Base-by-base conservation (phyloP, 2,797 vertebrate species). In the Thunnus albacares region DNA sequence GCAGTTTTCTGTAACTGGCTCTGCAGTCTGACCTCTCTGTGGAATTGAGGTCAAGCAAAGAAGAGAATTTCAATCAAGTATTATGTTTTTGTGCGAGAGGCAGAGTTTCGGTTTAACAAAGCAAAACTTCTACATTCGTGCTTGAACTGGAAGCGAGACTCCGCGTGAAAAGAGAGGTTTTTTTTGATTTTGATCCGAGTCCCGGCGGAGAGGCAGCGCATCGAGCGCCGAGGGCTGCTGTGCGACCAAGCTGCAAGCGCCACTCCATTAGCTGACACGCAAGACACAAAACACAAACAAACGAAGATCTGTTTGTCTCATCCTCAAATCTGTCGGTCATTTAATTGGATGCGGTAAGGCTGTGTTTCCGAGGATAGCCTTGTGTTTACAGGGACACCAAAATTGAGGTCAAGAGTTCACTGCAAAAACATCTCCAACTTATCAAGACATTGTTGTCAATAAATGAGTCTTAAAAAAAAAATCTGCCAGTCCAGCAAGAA, bases 291-390 rank as follows among this genome's bases (percentile, higher is more conserved):
- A 71, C 22, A 64, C 60, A 57, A 24, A 60, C 57, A 55, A 68
- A 22, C 12, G 1, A 33, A 56, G 68, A 61, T 28, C 28, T 30
- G 72, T 71, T 73, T 62, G 67, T 72, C 75, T 82, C 22, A 28
- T 62, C 72, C 80, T 81, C 70, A 57, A 22, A 80, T 67, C 83
- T 55, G 69, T 13, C 69, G 60, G 61, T 66, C 55, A 35, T 52
- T 51, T 85, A 84, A 89, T 87, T 85, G 84, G 83, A 56, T 20
- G 60, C 18, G 30, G 38, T 67, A 72, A 2, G 77, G 58, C 33
- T 80, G 52, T 51, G 2, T 68, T 59, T 71, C 22, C 9, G 55
- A 71, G 59, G 30, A 47, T 8, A 52, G 49, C 12, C 24, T 26
- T 2, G 33, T 26, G 12, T 49, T 78, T 28, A 52, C 24, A 30